A percentile compares a stretch with the other conserved stretches of the same genome.
Evolutionary conservation across 2,113 vertebrate species (phyloP).

Genomic region (Podarcis cretensis): DNA sequence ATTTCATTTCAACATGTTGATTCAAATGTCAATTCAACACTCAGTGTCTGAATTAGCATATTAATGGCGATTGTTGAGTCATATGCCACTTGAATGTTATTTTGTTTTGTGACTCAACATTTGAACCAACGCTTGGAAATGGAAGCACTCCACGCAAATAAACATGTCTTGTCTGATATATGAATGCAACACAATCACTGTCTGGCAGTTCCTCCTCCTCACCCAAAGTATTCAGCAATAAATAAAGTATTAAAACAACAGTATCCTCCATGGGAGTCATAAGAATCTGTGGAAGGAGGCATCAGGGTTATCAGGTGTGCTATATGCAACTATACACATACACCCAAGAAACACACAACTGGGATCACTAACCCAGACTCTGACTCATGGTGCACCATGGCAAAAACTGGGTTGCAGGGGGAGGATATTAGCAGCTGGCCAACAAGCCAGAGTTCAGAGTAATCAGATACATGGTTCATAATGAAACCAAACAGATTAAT

Average conservation of each 20-base stretch:
- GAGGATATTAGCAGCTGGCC: no score
- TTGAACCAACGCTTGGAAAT: constrained; percentile 11
- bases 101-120: constrained; percentile 32
- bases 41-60: constrained; percentile 31
- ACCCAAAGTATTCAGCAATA: not conserved
- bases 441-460: no score
- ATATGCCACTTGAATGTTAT: constrained; percentile 21
- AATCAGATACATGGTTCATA: no score
- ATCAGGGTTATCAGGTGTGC: no score
- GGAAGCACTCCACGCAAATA: not conserved
- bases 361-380: no score
- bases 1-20: constrained; percentile 37
- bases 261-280: not conserved
- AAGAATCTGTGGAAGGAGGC: not conserved
- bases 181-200: not conserved
- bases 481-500: no score
- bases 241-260: not conserved
- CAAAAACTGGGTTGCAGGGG: no score
- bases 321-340: not conserved
- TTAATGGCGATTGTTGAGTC: constrained; percentile 30
- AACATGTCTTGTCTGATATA: not conserved
- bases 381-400: no score
- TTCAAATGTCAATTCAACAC: constrained; percentile 29
- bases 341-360: no score
- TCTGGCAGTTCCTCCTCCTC: not conserved